phyloP scores from a whole-genome alignment of 2,113 vertebrate genomes.

The Ancistrus triradiatus region DNA sequence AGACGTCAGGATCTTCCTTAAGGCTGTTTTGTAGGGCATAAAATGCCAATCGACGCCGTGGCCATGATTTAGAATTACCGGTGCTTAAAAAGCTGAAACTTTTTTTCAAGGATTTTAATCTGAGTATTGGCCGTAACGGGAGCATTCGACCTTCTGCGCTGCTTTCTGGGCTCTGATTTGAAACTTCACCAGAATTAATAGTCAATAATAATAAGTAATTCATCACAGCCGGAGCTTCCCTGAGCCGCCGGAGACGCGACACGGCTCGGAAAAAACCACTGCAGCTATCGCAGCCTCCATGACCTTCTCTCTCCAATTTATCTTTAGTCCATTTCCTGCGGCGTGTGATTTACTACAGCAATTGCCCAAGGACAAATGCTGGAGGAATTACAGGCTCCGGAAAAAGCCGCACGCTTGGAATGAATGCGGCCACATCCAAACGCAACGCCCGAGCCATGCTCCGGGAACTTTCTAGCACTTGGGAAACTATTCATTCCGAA shows the following conservation, averaged over 20 bases:
- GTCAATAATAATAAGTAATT: constrained; percentile 27
- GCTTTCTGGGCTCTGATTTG: neutral
- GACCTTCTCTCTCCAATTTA: constrained; percentile 30
- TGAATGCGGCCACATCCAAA: constrained; percentile 4
- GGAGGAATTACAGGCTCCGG: constrained; percentile 8
- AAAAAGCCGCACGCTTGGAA: constrained; percentile 4
- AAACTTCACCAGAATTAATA: constrained; percentile 12
- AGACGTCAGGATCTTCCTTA: no score
- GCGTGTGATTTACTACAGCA: constrained; percentile 25
- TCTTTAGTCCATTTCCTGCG: constrained; percentile 19
- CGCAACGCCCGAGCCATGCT: neutral
- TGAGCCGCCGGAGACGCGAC: neutral
- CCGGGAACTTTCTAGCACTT: neutral
- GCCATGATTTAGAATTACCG: no score
- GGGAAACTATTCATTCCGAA: neutral
- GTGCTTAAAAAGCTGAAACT: neutral
- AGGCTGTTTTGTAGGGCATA: no score
- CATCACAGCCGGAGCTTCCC: constrained; percentile 7
- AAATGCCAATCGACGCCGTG: no score
- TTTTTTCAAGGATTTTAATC: neutral
- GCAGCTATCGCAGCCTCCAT: constrained; percentile 2
- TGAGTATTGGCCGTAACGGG: neutral
- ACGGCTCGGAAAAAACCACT: neutral
- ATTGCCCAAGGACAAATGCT: constrained; percentile 13
- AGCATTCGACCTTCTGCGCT: neutral